Base-by-base conservation (phyloP, 37 sponge, comb jelly and placozoan species). In the Ephydatia muelleri region DNA sequence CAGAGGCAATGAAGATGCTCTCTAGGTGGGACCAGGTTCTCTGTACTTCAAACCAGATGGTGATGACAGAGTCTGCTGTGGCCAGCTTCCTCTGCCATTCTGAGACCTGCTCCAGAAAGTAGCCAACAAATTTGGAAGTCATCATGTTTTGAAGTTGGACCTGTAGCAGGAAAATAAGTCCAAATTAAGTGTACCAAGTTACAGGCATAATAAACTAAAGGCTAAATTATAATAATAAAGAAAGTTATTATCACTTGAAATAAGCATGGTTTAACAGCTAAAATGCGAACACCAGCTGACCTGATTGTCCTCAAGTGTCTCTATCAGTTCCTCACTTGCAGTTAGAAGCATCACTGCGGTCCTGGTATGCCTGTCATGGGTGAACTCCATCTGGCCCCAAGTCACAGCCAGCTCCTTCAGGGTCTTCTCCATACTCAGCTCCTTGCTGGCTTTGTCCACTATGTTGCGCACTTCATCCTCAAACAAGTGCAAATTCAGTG, bases 121-220 rank as follows among this genome's bases (percentile, higher is more conserved):
- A 95, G 28, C 97, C 97, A 49, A 99, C 96, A 90, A 92, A 97
- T 79, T 99, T 99, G 78, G 96, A 95, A 8, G 96, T 93, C 92
- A 99, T 95, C 95, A 97, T 91, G 85, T 99, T 99, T 71, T 99
- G 99, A 25, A 99, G 93, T 70, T 99, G 99, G 8, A 99, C 99
- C 95, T 94, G 81, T 4, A 67, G n/a, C 8, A 34, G 65, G 49
- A 39, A 30, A 43, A 11, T 43, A 43, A 6, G 6, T 43, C 6
- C 43, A 43, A 6, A n/a, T n/a, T 6, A 3, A 43, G 43, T 43
- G 43, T 9, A 43, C n/a, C n/a, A n/a, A n/a, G n/a, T n/a, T n/a
- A n/a, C n/a, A n/a, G n/a, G n/a, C n/a, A n/a, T n/a, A n/a, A n/a
- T n/a, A n/a, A n/a, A n/a, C n/a, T n/a, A n/a, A n/a, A n/a, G n/a